phyloP scores from a whole-genome alignment of 2,797 vertebrate genomes.

The Lagocephalus sceleratus region DNA sequence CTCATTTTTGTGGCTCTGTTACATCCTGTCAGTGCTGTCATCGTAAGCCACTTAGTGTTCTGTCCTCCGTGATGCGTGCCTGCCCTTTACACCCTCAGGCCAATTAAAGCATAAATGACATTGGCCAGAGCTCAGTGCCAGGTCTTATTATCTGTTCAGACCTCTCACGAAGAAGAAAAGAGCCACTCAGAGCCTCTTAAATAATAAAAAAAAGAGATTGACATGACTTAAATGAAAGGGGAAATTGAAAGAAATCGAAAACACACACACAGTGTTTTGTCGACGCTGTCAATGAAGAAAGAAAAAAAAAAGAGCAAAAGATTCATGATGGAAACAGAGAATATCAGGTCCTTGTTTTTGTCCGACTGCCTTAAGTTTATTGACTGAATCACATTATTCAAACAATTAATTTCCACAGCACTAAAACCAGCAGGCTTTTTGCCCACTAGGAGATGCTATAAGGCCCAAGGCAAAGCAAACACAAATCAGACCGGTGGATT shows the following conservation, averaged over 20 bases:
- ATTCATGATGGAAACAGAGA: constrained; percentile 44
- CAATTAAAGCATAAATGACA: constrained; percentile 77
- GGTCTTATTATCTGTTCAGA: constrained; percentile 66
- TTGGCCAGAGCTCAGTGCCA: constrained; percentile 55
- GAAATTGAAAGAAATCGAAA: neutral
- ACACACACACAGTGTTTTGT: constrained; percentile 1
- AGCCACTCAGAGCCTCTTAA: constrained; percentile 17
- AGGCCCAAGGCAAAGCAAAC: constrained; percentile 48
- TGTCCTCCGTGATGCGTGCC: constrained; percentile 58
- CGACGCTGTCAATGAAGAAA: constrained; percentile 9
- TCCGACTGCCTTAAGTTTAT: constrained; percentile 41
- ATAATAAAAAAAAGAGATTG: neutral
- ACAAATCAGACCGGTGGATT: constrained; percentile 12
- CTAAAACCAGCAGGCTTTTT: constrained; percentile 35
- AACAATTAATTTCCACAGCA: constrained; percentile 50
- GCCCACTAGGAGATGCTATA: constrained; percentile 71
- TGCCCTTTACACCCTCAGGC: constrained; percentile 70
- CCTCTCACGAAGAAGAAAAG: constrained; percentile 43
- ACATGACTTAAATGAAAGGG: constrained; percentile 21
- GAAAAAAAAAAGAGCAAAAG: constrained; percentile 28
- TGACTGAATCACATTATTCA: constrained; percentile 53
- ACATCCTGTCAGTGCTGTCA: constrained; percentile 36
- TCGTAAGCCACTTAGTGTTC: constrained; percentile 49
- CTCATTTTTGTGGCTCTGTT: constrained; percentile 21
- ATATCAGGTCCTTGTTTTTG: constrained; percentile 47